These are phyloP conservation scores for Caligus rogercresseyi DNA, from an alignment of 1,140 invertebrate species.

Conservation along the genomic window DNA sequence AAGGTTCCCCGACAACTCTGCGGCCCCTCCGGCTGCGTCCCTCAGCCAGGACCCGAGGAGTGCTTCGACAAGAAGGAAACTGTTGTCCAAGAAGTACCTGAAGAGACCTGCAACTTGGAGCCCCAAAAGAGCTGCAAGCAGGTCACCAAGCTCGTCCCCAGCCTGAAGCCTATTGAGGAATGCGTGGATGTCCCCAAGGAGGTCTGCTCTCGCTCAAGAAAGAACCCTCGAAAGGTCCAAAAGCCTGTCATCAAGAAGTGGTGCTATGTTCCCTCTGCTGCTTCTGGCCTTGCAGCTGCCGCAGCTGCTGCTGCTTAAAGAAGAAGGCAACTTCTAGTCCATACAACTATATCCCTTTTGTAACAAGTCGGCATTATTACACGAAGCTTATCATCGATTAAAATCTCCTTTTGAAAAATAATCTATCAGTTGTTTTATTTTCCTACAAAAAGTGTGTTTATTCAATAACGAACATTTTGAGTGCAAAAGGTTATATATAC, in stretches of 20 bases:
- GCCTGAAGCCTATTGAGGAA: conserved; percentile 12
- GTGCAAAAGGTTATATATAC: too few relatives aligned
- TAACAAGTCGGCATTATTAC: background rate
- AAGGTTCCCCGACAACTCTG: conserved; percentile 14
- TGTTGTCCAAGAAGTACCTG: conserved; percentile 18
- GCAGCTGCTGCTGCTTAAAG: background rate
- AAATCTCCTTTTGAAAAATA: too few relatives aligned
- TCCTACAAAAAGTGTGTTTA: too few relatives aligned
- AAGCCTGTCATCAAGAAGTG: conserved; percentile 20
- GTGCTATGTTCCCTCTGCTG: conserved; percentile 15
- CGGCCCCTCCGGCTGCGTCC: conserved; percentile 12
- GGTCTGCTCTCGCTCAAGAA: conserved; percentile 9
- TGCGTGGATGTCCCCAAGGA: conserved; percentile 20
- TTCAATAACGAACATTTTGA: too few relatives aligned
- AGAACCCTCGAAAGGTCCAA: conserved; percentile 19
- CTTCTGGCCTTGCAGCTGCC: conserved; percentile 6
- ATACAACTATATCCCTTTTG: background rate
- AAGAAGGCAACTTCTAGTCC: background rate
- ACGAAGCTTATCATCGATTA: background rate
- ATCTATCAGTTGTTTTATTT: too few relatives aligned
- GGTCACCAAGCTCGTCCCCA: conserved; percentile 18
- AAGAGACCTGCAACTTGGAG: conserved; percentile 19
- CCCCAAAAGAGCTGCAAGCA: conserved; percentile 17
- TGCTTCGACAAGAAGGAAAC: conserved; percentile 19
- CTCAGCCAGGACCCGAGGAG: conserved; percentile 11